Conservation (phyloP, 2,113 vertebrate genomes). For the Eleginops maclovinus region DNA sequence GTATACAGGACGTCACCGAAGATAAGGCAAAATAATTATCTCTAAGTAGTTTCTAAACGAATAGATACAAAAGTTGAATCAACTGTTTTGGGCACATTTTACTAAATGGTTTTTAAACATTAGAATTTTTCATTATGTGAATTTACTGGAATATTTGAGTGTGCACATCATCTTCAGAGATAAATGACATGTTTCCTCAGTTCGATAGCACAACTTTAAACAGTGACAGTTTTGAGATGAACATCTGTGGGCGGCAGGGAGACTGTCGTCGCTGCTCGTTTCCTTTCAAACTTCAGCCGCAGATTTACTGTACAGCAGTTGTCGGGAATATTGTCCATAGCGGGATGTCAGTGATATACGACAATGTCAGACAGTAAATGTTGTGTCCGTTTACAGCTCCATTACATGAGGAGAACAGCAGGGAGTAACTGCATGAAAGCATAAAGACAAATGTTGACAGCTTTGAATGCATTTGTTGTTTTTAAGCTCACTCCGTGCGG, state of each 20-base stretch:
- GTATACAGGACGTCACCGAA: neutral
- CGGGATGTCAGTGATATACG: conserved; percentile 50
- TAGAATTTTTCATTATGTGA: neutral
- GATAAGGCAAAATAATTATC: neutral
- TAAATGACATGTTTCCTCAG: neutral
- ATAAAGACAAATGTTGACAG: neutral
- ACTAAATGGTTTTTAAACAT: neutral
- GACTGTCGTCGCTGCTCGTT: conserved; percentile 49
- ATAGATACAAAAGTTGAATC: neutral
- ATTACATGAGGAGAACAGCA: conserved; percentile 27
- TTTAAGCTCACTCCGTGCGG: neutral
- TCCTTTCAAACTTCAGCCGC: conserved; percentile 37
- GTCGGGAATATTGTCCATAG: conserved; percentile 38
- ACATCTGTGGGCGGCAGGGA: conserved; percentile 47
- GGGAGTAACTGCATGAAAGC: neutral
- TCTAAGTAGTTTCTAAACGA: neutral
- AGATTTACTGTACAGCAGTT: conserved; percentile 61
- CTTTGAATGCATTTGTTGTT: conserved; percentile 8
- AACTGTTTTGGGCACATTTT: neutral
- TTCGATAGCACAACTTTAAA: neutral
- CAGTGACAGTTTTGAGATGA: conserved; percentile 27
- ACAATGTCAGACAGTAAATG: conserved; percentile 40
- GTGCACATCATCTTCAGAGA: neutral
- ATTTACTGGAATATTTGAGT: neutral
- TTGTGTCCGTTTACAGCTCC: conserved; percentile 57